Evolutionary conservation across 2,797 vertebrate species (phyloP).

Genomic region (Crax fasciolata): DNA sequence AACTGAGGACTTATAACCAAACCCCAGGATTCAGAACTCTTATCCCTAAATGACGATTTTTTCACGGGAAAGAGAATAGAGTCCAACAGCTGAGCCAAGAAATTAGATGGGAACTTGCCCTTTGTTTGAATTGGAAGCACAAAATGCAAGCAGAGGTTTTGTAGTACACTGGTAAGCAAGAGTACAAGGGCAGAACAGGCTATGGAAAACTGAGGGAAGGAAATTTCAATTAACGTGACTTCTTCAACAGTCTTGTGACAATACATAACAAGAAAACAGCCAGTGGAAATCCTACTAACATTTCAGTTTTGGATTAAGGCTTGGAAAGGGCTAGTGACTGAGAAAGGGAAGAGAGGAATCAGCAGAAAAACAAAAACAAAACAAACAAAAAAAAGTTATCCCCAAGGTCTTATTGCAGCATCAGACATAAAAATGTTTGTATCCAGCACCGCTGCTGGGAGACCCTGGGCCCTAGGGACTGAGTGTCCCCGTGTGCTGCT

Average conservation of each 20-base stretch:
- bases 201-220: neutral
- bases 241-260: neutral
- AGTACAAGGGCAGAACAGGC: neutral
- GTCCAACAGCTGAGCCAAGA: neutral
- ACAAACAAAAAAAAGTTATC: neutral
- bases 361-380: neutral
- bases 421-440: neutral
- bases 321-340: neutral
- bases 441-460: neutral
- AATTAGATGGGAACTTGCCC: neutral
- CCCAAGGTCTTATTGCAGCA: neutral
- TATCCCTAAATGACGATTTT: neutral
- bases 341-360: neutral
- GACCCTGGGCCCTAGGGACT: neutral
- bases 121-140: slow-evolving; percentile 1
- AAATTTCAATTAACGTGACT: neutral
- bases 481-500: neutral
- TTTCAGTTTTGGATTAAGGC: neutral
- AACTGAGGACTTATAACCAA: neutral
- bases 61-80: neutral
- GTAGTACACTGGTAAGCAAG: neutral
- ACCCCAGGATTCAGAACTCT: neutral
- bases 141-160: neutral
- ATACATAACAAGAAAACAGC: neutral
- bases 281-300: neutral